A percentile compares a stretch with the other conserved stretches of the same genome.
These are phyloP conservation scores for Thamnaconus septentrionalis DNA, from an alignment of 2,113 vertebrate species.

Conservation along the genomic window DNA sequence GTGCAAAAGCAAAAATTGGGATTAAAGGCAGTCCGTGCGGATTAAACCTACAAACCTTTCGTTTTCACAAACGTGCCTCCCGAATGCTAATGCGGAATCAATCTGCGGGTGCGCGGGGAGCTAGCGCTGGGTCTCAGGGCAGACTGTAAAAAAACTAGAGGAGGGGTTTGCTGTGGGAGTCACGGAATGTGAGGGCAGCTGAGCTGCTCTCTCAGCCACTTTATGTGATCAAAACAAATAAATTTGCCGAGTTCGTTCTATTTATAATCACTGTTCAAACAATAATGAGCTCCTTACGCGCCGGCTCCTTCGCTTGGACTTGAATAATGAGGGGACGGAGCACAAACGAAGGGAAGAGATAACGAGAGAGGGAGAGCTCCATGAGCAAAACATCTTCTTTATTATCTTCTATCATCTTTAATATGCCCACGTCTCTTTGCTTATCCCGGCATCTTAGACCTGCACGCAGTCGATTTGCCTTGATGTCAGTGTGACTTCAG, in stretches of 20 bases:
- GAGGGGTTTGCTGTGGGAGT: neutral
- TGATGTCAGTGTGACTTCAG: too few relatives aligned
- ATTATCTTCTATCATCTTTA: neutral
- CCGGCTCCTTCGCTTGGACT: neutral
- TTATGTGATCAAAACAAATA: conserved; percentile 11
- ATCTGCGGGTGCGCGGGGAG: neutral
- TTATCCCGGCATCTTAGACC: neutral
- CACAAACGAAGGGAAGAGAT: conserved; percentile 1
- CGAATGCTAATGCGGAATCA: neutral
- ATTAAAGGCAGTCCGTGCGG: neutral
- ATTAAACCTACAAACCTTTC: neutral
- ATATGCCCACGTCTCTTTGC: neutral
- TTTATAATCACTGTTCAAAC: conserved; percentile 12
- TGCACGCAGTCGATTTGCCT: conserved; percentile 42
- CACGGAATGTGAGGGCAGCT: neutral
- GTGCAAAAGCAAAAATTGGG: neutral
- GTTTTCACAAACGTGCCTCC: neutral
- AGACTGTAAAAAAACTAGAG: neutral
- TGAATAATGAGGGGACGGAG: conserved; percentile 12
- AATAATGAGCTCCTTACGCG: conserved; percentile 9
- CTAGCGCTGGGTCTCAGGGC: neutral
- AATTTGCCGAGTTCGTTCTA: conserved; percentile 6
- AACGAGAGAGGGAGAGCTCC: conserved; percentile 1
- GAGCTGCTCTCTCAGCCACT: neutral
- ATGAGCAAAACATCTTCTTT: too few relatives aligned